Base-by-base conservation (phyloP, 2,888 invertebrate species). In the Netelia fuscicornis region DNA sequence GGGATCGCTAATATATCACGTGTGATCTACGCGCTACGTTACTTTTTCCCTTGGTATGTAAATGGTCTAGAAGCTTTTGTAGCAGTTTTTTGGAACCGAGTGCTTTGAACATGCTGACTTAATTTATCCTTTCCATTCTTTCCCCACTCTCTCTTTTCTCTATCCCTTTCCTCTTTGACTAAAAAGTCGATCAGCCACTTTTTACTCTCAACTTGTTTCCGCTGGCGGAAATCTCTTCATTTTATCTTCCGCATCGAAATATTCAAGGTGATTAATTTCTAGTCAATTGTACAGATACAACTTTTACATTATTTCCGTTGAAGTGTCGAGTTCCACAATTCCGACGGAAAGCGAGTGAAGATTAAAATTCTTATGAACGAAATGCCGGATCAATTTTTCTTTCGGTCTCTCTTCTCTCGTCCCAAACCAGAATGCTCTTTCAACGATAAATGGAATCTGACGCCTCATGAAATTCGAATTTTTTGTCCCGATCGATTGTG, bases 351-450 rank as follows among this genome's bases (percentile, higher is more conserved):
- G 13, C 20, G 11, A 25, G 23, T 58, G 13, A 48, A 54, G n/a
- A 74, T 74, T 78, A 54, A 60, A 74, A 74, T 78, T 68, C 58
- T 74, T 48, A 52, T 74, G 54, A 74, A 62, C 62, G 23, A 54
- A 48, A 44, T 75, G 78, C 75, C 78, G 78, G 44, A 54, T 64
- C 60, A 64, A 44, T 83, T 78, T 68, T 62, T 54, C 25, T 37
- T 42, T 65, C 70, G 65, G 48, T 48, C 13, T 3, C 30, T 30
- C 30, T 30, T 30, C 6, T 13, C 23, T 72, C 37, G 56, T 54
- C 52, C n/a, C 60, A 9, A 8, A 62, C 17, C 25, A 60, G 60
- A 10, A 52, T 54, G 3, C 17, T 17, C 17, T 25, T 2, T 62
- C 17, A 25, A 25, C 48, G 48, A 56, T n/a, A 30, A 64, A 60